Conservation (phyloP, 2,797 vertebrate genomes). For the Mormyrus hasselquistii region DNA sequence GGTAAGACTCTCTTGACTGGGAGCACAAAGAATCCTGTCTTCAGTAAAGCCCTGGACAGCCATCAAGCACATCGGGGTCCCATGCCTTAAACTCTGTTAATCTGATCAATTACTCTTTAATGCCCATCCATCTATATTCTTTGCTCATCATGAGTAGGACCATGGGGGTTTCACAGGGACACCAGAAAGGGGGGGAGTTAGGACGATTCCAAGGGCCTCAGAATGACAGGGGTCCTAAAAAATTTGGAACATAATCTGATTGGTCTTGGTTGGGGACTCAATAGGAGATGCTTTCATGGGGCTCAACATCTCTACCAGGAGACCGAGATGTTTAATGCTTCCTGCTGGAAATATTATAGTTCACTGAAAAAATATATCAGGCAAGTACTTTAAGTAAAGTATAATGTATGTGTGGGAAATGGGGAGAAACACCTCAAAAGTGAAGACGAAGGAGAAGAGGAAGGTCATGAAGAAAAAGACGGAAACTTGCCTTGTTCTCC, state of each 20-base stretch:
- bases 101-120: too few relatives aligned
- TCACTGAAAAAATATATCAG: neutral
- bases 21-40: neutral
- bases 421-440: neutral
- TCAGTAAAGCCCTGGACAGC: neutral
- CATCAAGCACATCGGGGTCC: neutral
- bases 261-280: neutral
- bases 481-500: neutral
- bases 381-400: neutral
- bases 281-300: neutral
- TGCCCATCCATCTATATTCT: too few relatives aligned
- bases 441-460: neutral
- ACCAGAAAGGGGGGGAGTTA: neutral
- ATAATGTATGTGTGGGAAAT: neutral
- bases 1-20: neutral
- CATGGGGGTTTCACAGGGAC: neutral
- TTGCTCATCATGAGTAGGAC: too few relatives aligned
- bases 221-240: neutral
- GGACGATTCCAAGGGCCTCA: too few relatives aligned
- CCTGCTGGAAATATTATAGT: neutral
- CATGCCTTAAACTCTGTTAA: neutral
- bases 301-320: neutral
- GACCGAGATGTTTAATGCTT: neutral
- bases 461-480: neutral
- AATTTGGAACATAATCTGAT: neutral